Percentiles rank a stretch among this genome's conserved stretches.
Conservation (phyloP, 2,888 invertebrate species). For the Diloba caeruleocephala region DNA sequence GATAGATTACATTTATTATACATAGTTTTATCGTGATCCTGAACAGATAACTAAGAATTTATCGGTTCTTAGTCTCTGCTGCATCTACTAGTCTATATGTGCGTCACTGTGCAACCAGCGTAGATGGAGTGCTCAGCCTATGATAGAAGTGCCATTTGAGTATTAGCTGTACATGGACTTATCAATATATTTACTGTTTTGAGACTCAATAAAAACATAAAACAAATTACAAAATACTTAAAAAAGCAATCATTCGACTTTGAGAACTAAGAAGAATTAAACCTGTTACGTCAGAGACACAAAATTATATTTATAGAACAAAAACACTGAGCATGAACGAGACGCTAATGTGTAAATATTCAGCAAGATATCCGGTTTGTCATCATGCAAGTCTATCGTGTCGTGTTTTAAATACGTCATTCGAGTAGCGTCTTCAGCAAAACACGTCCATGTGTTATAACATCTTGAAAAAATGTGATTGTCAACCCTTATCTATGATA, state of each 20-base stretch:
- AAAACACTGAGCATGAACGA: constrained; percentile 21
- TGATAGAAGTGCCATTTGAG: not conserved
- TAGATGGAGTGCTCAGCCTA: too few species aligned
- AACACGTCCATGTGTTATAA: constrained; percentile 8
- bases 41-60: too few species aligned
- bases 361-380: constrained; percentile 44
- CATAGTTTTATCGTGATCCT: too few species aligned
- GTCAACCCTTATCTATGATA: constrained; percentile 22
- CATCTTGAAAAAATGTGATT: constrained; percentile 19
- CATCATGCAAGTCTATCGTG: constrained; percentile 43
- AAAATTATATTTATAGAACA: constrained; percentile 19
- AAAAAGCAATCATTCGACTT: constrained; percentile 4
- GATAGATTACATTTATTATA: too few species aligned
- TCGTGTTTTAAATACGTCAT: constrained; percentile 36
- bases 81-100: too few species aligned
- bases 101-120: too few species aligned
- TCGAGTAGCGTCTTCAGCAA: constrained; percentile 16
- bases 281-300: constrained; percentile 19
- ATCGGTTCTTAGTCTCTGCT: too few species aligned
- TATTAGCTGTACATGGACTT: too few species aligned
- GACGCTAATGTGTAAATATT: constrained; percentile 44
- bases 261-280: constrained; percentile 10
- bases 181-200: not conserved
- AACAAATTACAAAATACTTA: not conserved
- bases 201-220: not conserved